Evolutionary conservation across 2,888 invertebrate species (phyloP).

Genomic region (Keiferia lycopersicella): DNA sequence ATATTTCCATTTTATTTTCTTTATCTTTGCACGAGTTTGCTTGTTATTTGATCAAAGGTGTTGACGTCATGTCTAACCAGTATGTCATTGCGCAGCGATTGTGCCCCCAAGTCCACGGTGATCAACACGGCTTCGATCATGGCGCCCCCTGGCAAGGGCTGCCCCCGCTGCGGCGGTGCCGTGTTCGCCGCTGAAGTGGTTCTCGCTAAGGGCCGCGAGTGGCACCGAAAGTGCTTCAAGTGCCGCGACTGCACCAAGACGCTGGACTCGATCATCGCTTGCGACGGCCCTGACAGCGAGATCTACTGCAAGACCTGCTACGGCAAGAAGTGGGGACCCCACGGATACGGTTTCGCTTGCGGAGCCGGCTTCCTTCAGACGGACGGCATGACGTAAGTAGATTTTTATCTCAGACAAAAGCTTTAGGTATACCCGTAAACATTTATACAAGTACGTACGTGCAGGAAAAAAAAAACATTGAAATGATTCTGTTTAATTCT

Average conservation of each 20-base stretch:
- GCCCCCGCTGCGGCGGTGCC: constrained; percentile 93
- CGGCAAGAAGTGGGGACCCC: constrained; percentile 98
- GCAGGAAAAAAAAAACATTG: no score
- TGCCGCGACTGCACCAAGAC: constrained; percentile 96
- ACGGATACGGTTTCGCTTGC: constrained; percentile 97
- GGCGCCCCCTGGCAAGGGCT: constrained; percentile 92
- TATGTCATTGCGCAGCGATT: constrained; percentile 79
- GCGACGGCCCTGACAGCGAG: constrained; percentile 95
- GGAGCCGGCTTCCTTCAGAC: constrained; percentile 97
- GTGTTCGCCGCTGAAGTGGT: constrained; percentile 97
- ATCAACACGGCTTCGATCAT: constrained; percentile 90
- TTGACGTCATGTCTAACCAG: not conserved
- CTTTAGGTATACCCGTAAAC: not conserved
- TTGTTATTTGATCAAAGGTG: not conserved
- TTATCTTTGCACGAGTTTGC: not conserved
- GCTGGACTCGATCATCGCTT: constrained; percentile 96
- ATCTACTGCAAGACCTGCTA: constrained; percentile 99
- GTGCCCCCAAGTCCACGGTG: constrained; percentile 88
- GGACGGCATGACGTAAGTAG: constrained; percentile 90
- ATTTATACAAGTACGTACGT: not conserved
- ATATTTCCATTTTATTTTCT: not conserved
- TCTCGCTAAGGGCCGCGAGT: constrained; percentile 93
- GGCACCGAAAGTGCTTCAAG: constrained; percentile 97
- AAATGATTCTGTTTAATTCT: no score
- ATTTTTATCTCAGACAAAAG: constrained; percentile 26